Percentiles rank a stretch among this genome's conserved stretches.
Conservation (phyloP, 2,797 vertebrate species). For the Poliocrania exsul region DNA sequence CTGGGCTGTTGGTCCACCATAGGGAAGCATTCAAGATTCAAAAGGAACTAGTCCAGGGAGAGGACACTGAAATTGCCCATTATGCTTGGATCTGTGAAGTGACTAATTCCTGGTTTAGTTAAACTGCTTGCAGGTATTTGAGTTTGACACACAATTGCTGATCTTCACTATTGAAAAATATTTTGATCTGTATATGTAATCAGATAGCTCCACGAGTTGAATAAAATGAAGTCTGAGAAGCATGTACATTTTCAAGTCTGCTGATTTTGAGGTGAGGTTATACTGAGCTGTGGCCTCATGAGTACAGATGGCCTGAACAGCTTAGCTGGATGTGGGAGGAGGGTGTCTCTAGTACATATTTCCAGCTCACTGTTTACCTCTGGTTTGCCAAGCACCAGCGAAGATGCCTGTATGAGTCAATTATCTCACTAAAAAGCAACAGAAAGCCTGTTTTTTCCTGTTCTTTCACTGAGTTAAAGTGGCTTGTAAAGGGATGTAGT, state of each 20-base stretch:
- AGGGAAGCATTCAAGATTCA: background rate
- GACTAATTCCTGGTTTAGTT: background rate
- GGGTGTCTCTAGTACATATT: background rate
- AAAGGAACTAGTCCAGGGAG: background rate
- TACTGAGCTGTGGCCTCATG: background rate
- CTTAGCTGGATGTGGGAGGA: background rate
- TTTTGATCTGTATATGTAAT: background rate
- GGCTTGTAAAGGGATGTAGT: background rate
- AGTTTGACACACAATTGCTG: background rate
- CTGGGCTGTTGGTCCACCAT: background rate
- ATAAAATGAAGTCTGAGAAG: background rate
- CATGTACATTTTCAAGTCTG: background rate
- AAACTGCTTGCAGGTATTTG: background rate
- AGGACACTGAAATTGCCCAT: background rate
- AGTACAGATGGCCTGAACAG: background rate
- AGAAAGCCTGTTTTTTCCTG: background rate
- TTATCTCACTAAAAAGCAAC: background rate
- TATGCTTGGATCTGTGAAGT: background rate
- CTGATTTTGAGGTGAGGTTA: background rate
- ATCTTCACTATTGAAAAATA: background rate
- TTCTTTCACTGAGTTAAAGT: background rate
- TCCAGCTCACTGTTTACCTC: background rate
- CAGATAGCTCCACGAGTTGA: background rate
- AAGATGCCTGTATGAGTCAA: background rate
- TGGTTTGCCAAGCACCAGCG: background rate